Conservation (phyloP, 2,113 vertebrate genomes). For the Pollachius pollachius region DNA sequence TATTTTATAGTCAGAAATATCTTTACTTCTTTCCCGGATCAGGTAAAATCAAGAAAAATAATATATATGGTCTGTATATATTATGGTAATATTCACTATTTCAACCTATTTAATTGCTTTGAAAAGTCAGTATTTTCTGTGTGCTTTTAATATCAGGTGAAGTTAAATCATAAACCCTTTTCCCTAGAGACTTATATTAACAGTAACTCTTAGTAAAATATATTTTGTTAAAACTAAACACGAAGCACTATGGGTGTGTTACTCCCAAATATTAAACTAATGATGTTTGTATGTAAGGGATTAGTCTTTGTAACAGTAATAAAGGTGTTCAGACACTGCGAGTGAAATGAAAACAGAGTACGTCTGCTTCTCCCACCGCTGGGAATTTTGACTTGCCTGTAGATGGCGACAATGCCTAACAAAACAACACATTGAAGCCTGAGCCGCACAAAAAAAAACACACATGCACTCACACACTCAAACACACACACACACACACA, state of each 20-base stretch:
- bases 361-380: too few relatives aligned
- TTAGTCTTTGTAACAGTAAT: neutral
- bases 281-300: neutral
- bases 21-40: too few relatives aligned
- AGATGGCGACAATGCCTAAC: constrained; percentile 94
- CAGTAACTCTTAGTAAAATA: constrained; percentile 10
- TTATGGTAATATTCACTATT: too few relatives aligned
- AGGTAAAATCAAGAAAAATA: too few relatives aligned
- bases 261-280: too few relatives aligned
- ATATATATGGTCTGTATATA: too few relatives aligned
- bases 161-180: neutral
- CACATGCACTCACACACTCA: constrained; percentile 26
- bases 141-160: too few relatives aligned
- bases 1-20: too few relatives aligned
- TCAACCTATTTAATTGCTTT: too few relatives aligned
- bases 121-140: too few relatives aligned
- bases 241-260: neutral
- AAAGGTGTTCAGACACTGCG: neutral
- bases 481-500: constrained; percentile 13
- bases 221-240: constrained; percentile 17
- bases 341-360: too few relatives aligned
- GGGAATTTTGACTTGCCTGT: constrained; percentile 70
- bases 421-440: constrained; percentile 33
- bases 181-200: neutral
- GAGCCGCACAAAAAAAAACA: constrained; percentile 7